Base-by-base conservation (phyloP, 1,140 invertebrate species). In the Drosophila carrolli region DNA sequence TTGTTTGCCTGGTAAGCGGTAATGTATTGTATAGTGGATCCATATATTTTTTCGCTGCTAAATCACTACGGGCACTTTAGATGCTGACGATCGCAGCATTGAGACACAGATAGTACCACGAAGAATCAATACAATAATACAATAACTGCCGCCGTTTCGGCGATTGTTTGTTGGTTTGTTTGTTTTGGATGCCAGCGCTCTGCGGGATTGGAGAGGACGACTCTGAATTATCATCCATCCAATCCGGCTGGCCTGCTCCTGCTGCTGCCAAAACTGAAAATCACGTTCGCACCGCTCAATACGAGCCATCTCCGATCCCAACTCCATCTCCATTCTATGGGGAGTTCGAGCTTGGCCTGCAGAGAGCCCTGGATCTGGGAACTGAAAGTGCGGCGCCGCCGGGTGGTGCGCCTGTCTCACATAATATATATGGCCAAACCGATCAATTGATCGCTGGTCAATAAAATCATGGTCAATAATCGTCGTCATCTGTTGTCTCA, bases 401-500 rank as follows among this genome's bases (percentile, higher is more conserved):
- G 43, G 35, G 41, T 37, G 46, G 54, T 59, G 54, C 29, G 55
- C 54, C 53, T 53, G 14, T 51, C 73, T 54, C 73, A 76, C 73
- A 76, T 75, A 75, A 67, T 53, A 67, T 66, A 60, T 54, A 37
- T 68, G 65, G 9, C 65, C 72, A 59, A 37, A 32, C 2, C 29
- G 29, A 32, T 32, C 29, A 32, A 27, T 14, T 29, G 27, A 53
- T 65, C 53, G 72, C 55, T 63, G 63, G 40, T 73, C 59, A 84
- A 84, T 72, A 63, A 77, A 84, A 84, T 81, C 66, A 78, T 81
- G 67, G 65, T 82, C 76, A 78, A 78, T 82, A 63, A 86, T 83
- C 86, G 81, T 86, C 85, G 89, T 89, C 75, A 78, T 91, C 89
- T 91, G 89, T 82, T 80, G 86, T 90, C 90, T 91, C 90, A 91